Base-by-base conservation (phyloP, 2,113 vertebrate species). In the Thymallus thymallus region DNA sequence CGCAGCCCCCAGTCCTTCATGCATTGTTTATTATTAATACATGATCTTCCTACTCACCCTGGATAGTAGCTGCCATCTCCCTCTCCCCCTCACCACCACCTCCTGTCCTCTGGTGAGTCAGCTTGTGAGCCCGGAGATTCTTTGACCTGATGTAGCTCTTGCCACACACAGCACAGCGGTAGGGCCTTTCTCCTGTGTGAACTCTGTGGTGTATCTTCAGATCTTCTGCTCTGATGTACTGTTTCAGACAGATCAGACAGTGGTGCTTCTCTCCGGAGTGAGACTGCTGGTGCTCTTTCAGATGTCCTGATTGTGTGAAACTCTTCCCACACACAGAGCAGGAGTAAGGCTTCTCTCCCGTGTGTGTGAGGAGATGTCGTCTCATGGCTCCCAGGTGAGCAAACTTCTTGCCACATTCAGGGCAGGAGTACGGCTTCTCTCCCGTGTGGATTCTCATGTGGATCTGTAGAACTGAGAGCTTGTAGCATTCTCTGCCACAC, bases 291-390 rank as follows among this genome's bases (percentile, higher is more conserved):
- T 90, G 90, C 3, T 81, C 68, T 51, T 76, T 80, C 13, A 91
- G 86, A 4, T 74, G 80, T 46, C 82, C 81, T 14, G 77, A 72
- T 29, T 84, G 82, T 75, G 72, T 77, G 72, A 91, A 89, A 60
- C 81, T 81, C 51, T 91, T 90, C 71, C 85, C 82, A 0, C 91
- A 91, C 20, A 88, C 86, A 0, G 68, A 5, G 65, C 91, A 91
- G 22, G 35, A 69, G 1, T 87, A 73, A 0, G 90, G 88, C 62
- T 64, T 64, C 62, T 79, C 71, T 20, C 18, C 77, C 1, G 61
- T 78, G 30, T 79, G 80, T 26, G 65, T 35, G 6, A 55, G 66
- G 35, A 51, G 62, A 6, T 79, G 77, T 46, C 45, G 0, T 64
- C 76, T 82, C 7, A 79, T 32, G 24, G 16, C 51, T 61, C 18